phyloP scores from a whole-genome alignment of 2,888 invertebrate species.

The Epicampocera succincta region DNA sequence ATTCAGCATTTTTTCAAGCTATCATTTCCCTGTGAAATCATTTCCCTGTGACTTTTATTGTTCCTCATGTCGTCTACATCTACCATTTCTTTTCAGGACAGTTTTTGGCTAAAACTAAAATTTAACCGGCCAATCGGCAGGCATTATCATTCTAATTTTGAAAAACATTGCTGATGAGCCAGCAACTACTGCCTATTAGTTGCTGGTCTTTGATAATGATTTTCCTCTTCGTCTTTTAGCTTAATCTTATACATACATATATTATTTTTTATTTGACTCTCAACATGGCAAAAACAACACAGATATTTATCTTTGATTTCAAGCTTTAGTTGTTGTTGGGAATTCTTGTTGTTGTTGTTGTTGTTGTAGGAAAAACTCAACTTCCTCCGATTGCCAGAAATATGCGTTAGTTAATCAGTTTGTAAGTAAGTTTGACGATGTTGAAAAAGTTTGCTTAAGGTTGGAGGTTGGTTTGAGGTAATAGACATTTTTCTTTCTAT shows the following conservation, averaged over 20 bases:
- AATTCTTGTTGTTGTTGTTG: too few relatives aligned
- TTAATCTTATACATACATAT: background rate
- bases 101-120: background rate
- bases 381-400: constrained; percentile 41
- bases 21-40: too few relatives aligned
- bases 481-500: constrained; percentile 45
- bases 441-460: constrained; percentile 52
- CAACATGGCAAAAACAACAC: constrained; percentile 16
- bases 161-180: background rate
- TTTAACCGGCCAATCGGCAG: background rate
- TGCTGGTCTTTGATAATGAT: constrained; percentile 24
- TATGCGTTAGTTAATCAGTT: constrained; percentile 57
- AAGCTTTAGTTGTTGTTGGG: background rate
- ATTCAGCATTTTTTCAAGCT: too few relatives aligned
- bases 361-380: constrained; percentile 28
- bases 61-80: too few relatives aligned
- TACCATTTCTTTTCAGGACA: too few relatives aligned
- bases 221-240: constrained; percentile 13
- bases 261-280: constrained; percentile 24
- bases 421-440: constrained; percentile 53
- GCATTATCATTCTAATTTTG: background rate
- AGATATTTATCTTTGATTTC: constrained; percentile 39
- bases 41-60: too few relatives aligned
- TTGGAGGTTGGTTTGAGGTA: constrained; percentile 53
- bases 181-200: background rate